Evolutionary conservation across 2,888 invertebrate species (phyloP).

Genomic region (Drosophila lutescens): DNA sequence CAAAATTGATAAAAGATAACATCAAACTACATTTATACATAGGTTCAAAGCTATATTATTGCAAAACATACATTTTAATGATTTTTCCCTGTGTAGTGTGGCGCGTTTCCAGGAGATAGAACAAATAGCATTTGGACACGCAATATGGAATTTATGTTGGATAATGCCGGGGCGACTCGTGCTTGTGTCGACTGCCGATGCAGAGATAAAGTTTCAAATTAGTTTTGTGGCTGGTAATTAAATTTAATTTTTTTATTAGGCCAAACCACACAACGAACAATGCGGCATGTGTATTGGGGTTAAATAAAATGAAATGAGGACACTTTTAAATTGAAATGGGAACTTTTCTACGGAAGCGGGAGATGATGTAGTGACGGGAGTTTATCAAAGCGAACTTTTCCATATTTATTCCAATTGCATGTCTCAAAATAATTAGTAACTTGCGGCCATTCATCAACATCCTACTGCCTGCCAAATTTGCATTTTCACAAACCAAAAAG

Average conservation of each 20-base stretch:
- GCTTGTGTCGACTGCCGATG: slow-evolving; percentile 56
- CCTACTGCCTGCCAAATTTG: slow-evolving; percentile 38
- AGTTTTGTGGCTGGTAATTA: slow-evolving; percentile 77
- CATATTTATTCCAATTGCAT: slow-evolving; percentile 20
- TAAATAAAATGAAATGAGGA: slow-evolving; percentile 36
- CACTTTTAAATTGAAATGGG: slow-evolving; percentile 34
- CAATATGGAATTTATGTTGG: slow-evolving; percentile 79
- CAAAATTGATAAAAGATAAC: too few species aligned
- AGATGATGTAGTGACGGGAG: not conserved
- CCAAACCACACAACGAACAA: slow-evolving; percentile 53
- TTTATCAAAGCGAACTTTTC: not conserved
- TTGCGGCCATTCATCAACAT: slow-evolving; percentile 29
- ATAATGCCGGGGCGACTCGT: slow-evolving; percentile 56
- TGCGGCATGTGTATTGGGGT: slow-evolving; percentile 31
- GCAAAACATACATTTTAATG: not conserved
- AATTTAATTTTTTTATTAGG: slow-evolving; percentile 76
- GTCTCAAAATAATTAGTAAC: slow-evolving; percentile 23
- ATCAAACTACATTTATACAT: too few species aligned
- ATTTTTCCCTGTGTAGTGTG: slow-evolving; percentile 3
- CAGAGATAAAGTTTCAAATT: slow-evolving; percentile 75
- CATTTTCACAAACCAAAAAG: slow-evolving; percentile 65
- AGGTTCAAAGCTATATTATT: too few species aligned
- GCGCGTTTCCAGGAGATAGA: slow-evolving; percentile 56
- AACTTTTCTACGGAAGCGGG: not conserved
- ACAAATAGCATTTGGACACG: slow-evolving; percentile 75